phyloP scores from a whole-genome alignment of 2,797 vertebrate species.

The Brachymystax lenok region DNA sequence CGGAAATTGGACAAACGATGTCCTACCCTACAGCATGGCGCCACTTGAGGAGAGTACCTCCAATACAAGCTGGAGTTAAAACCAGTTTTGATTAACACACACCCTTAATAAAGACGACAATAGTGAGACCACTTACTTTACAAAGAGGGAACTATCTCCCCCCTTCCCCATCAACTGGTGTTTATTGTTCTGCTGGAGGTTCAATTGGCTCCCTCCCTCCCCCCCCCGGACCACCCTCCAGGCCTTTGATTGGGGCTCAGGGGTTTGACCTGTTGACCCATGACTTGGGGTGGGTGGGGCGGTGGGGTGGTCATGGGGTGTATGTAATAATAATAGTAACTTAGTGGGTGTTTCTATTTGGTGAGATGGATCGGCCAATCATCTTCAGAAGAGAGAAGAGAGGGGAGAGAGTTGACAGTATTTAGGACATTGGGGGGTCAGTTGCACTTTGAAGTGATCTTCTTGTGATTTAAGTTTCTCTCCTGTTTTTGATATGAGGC shows the following conservation, averaged over 20 bases:
- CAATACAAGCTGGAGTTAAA: too few relatives aligned
- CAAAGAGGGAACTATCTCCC: neutral
- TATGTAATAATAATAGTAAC: too few relatives aligned
- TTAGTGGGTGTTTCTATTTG: neutral
- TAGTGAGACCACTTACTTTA: neutral
- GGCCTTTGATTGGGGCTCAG: slow-evolving; percentile 9
- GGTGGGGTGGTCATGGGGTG: neutral
- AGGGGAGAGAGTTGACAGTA: neutral
- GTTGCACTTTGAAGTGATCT: neutral
- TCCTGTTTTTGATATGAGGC: neutral
- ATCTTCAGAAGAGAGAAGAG: neutral
- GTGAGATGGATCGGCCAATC: neutral
- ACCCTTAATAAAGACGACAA: neutral
- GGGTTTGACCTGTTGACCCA: slow-evolving; percentile 15
- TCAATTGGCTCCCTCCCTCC: neutral
- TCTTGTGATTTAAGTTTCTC: neutral
- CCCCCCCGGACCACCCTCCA: neutral
- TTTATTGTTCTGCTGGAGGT: too few relatives aligned
- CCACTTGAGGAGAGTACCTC: neutral
- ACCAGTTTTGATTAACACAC: neutral
- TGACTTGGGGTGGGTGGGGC: neutral
- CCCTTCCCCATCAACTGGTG: neutral
- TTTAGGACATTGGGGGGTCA: neutral
- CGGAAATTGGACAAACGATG: neutral
- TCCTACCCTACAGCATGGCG: neutral